These are phyloP conservation scores for Lepidocolaptes lacrymiger DNA, from an alignment of 2,797 vertebrate species.

Conservation along the genomic window DNA sequence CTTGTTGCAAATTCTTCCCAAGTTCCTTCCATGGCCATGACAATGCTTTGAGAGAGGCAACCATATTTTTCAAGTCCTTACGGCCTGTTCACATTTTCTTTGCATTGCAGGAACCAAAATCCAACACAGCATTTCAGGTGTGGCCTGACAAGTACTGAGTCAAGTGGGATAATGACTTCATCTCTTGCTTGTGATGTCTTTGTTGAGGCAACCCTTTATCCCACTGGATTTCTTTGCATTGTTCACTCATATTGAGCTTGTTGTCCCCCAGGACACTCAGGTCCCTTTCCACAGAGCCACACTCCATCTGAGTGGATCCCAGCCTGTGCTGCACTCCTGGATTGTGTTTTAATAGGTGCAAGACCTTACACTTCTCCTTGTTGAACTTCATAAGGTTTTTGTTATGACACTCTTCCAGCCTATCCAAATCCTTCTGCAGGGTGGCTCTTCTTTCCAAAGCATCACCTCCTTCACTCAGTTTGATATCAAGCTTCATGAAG, in stretches of 20 bases:
- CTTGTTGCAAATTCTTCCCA: neutral
- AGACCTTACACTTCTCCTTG: neutral
- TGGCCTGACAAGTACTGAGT: neutral
- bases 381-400: neutral
- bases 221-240: neutral
- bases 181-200: neutral
- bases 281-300: neutral
- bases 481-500: neutral
- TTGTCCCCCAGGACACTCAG: neutral
- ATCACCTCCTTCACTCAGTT: neutral
- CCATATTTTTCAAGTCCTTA: neutral
- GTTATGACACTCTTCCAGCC: neutral
- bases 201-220: neutral
- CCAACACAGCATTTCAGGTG: neutral
- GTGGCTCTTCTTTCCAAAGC: neutral
- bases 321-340: neutral
- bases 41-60: neutral
- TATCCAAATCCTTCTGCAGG: too few species aligned
- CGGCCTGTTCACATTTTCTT: neutral
- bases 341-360: neutral
- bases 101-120: neutral
- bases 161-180: neutral
- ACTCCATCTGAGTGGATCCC: neutral
- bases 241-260: too few species aligned
- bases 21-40: neutral